Evolutionary conservation across 2,797 vertebrate genomes (phyloP), one percentile per base, ranked within the genome.

Genomic region (Enteromius trimaculatus): DNA sequence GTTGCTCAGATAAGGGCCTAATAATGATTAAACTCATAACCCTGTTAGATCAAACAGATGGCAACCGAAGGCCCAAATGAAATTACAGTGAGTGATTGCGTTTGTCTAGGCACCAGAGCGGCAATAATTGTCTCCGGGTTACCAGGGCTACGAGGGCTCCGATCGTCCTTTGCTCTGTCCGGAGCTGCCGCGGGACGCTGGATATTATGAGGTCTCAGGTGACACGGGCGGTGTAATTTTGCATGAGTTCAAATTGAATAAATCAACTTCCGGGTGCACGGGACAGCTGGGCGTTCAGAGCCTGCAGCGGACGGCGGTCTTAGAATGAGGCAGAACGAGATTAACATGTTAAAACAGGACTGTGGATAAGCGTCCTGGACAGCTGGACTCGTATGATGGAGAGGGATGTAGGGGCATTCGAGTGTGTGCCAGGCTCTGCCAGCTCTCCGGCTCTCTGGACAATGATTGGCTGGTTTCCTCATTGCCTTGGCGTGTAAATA

Each of bases 41-140:
- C 82, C 66, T 86, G 89, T 90, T 92, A 90, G 88, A 89, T 90
- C 89, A 92, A 93, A 93, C 90, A 91, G 90, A 90, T 88, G 91
- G 88, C 60, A 84, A 87, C 88, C 87, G 87, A 76, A 82, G 92
- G 92, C 88, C 82, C 81, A 91, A 94, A 94, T 92, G 66, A 92
- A 93, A 94, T 93, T 90, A 93, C 84, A 85, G 80, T 62, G 88
- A 93, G 91, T 87, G 86, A 94, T 95, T 91, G 79, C 86, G 90
- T 94, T 93, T 91, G 91, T 92, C 92, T 92, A 83, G 90, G 88
- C 90, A 88, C 79, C 88, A 80, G 88, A 90, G 89, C 90, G 88
- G 90, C 89, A 90, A 93, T 93, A 90, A 90, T 60, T 88, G 84
- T 89, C 90, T 88, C 87, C 87, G 77, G 90, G 90, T 91, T 90